These are phyloP conservation scores for Melieria omissa DNA, from an alignment of 2,888 invertebrate genomes.

Conservation along the genomic window DNA sequence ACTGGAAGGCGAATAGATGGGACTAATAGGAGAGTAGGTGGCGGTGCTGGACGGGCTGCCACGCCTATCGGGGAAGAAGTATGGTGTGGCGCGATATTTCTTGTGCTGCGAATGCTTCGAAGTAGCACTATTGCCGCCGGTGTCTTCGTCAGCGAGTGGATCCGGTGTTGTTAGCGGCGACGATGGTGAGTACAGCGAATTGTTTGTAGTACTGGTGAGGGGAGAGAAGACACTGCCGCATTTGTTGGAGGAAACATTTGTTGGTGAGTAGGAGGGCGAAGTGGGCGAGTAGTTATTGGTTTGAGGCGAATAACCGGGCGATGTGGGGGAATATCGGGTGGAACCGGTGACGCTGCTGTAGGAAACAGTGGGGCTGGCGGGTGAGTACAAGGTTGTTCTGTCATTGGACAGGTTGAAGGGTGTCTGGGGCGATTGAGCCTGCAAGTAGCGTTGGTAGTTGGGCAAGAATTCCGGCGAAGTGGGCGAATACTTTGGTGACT, in stretches of 20 bases:
- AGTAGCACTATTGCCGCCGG: neutral
- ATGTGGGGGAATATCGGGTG: slow-evolving; percentile 77
- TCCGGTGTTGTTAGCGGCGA: slow-evolving; percentile 76
- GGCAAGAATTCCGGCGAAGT: slow-evolving; percentile 76
- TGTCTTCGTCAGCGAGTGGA: slow-evolving; percentile 77
- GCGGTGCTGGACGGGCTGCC: slow-evolving; percentile 72
- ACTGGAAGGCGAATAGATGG: slow-evolving; percentile 74
- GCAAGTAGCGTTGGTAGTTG: slow-evolving; percentile 54
- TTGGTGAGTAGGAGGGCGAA: slow-evolving; percentile 69
- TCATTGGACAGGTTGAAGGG: slow-evolving; percentile 68
- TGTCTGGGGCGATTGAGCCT: slow-evolving; percentile 63
- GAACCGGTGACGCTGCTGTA: slow-evolving; percentile 74
- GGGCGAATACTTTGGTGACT: slow-evolving; percentile 71
- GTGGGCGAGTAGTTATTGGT: slow-evolving; percentile 77
- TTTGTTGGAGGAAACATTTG: slow-evolving; percentile 9
- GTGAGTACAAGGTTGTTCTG: slow-evolving; percentile 72
- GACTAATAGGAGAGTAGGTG: slow-evolving; percentile 72
- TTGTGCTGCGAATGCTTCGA: slow-evolving; percentile 13
- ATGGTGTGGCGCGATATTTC: slow-evolving; percentile 34
- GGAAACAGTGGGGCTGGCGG: slow-evolving; percentile 73
- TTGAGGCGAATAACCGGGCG: slow-evolving; percentile 74
- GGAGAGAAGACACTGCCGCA: slow-evolving; percentile 9
- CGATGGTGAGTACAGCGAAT: slow-evolving; percentile 72
- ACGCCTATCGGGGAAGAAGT: slow-evolving; percentile 74
- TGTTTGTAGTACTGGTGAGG: slow-evolving; percentile 30